Base-by-base conservation (phyloP, 1,140 invertebrate genomes). In the Cydia splendana region DNA sequence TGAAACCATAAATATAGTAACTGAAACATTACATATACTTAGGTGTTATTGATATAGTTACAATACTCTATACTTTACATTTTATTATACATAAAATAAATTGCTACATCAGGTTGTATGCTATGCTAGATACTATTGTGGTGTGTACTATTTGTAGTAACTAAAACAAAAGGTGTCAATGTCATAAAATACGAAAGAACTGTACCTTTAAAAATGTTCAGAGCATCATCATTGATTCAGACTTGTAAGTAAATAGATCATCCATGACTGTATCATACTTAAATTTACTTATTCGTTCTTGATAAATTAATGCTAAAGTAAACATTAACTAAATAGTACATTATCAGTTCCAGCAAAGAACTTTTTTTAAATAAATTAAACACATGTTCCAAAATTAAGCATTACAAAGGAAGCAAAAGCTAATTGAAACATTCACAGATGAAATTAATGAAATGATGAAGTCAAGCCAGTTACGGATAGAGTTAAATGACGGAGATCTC, bases 401-500 rank as follows among this genome's bases (percentile, higher is more conserved):
- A 38, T 34, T 67, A 13, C 28, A 30, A 30, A 24, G 20, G 28
- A 65, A n/a, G 30, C 65, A 69, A 76, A 48, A 13, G 13, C 45
- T 13, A 13, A 48, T 48, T 15, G 10, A 15, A 13, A 48, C 45
- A 42, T 10, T 42, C 38, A 48, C 45, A 15, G 13, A 48, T 48
- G 45, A 48, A 12, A 48, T 48, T 15, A 48, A 13, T 48, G 45
- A 48, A 65, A 67, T 51, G 78, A 79, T 79, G 80, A 80, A 79
- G 83, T 75, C 83, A 81, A 79, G 84, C 77, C 82, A 80, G 81
- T 82, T 89, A 88, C 84, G 83, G 84, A 85, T 80, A 82, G 78
- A 74, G 79, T 91, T 91, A 93, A 79, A 82, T 80, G 75, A 85
- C 86, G 57, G 83, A 78, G 79, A 91, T 87, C 79, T 78, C 87